Percentiles rank a stretch among this genome's conserved stretches.
phyloP scores from a whole-genome alignment of 1,140 invertebrate species.

The Samia ricini region DNA sequence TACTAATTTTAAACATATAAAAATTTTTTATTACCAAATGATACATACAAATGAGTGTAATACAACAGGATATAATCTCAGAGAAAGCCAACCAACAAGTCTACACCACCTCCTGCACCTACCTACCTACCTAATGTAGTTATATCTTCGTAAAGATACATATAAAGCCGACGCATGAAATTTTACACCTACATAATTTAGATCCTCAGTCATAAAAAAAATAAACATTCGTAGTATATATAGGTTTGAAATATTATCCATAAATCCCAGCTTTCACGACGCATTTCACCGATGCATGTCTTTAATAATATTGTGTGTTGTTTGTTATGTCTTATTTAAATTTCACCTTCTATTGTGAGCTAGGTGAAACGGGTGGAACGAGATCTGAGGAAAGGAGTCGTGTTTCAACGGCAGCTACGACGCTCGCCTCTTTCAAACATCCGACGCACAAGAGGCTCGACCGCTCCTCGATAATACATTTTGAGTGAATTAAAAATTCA shows the following conservation, averaged over 20 bases:
- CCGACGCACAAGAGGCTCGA: constrained; percentile 14
- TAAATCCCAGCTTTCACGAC: constrained; percentile 50
- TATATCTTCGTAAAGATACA: not conserved
- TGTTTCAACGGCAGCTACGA: constrained; percentile 48
- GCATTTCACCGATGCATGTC: constrained; percentile 67
- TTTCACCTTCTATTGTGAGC: constrained; percentile 76
- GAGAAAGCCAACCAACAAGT: constrained; percentile 23
- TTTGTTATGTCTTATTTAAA: constrained; percentile 72
- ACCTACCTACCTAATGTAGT: not conserved
- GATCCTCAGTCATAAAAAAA: not conserved
- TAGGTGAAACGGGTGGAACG: constrained; percentile 56
- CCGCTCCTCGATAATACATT: constrained; percentile 28
- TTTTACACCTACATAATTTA: not conserved
- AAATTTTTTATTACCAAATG: not conserved
- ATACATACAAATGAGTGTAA: not conserved
- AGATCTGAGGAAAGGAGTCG: constrained; percentile 67
- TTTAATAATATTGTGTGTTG: constrained; percentile 66
- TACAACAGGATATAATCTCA: not conserved
- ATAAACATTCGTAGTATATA: constrained; percentile 17
- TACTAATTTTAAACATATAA: not conserved
- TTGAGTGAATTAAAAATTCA: constrained; percentile 28
- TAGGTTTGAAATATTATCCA: not conserved
- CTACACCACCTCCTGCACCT: not conserved
- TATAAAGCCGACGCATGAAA: constrained; percentile 6
- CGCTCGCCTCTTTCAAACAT: constrained; percentile 49